Evolutionary conservation across 2,888 invertebrate genomes (phyloP).

Genomic region (Minunthozetes semirufus): DNA sequence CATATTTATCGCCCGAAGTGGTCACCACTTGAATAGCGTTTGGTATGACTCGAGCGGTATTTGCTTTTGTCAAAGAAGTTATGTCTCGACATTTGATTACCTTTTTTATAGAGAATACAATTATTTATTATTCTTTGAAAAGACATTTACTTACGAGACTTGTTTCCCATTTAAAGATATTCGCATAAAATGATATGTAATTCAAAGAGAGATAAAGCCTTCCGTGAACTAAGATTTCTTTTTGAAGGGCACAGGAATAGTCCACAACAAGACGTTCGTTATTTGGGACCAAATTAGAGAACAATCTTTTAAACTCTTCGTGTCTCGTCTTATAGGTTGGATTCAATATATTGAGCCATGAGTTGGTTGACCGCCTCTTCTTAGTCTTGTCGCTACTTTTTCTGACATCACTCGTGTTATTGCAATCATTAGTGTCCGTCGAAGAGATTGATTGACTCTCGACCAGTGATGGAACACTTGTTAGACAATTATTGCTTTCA

Average conservation of each 20-base stretch:
- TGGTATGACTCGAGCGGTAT: conserved; percentile 83
- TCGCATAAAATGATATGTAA: conserved; percentile 93
- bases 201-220: conserved; percentile 90
- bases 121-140: no score
- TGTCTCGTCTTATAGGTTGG: conserved; percentile 23
- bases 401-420: not conserved
- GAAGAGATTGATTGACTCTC: not conserved
- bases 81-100: conserved; percentile 78
- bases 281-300: conserved; percentile 47
- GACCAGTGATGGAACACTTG: not conserved
- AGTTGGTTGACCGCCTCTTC: conserved; percentile 11
- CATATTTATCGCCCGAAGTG: conserved; percentile 68
- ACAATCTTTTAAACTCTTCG: conserved; percentile 76
- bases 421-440: not conserved
- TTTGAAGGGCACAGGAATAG: conserved; percentile 93
- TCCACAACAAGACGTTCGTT: conserved; percentile 52
- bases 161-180: conserved; percentile 97
- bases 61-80: conserved; percentile 86
- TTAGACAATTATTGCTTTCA: not conserved
- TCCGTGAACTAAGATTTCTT: conserved; percentile 91
- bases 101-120: not conserved
- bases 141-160: conserved; percentile 56
- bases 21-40: conserved; percentile 86
- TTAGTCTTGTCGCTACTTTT: not conserved
- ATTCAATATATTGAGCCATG: conserved; percentile 20